These are phyloP conservation scores for Corapipo altera DNA, from an alignment of 2,113 vertebrate genomes.

Conservation along the genomic window DNA sequence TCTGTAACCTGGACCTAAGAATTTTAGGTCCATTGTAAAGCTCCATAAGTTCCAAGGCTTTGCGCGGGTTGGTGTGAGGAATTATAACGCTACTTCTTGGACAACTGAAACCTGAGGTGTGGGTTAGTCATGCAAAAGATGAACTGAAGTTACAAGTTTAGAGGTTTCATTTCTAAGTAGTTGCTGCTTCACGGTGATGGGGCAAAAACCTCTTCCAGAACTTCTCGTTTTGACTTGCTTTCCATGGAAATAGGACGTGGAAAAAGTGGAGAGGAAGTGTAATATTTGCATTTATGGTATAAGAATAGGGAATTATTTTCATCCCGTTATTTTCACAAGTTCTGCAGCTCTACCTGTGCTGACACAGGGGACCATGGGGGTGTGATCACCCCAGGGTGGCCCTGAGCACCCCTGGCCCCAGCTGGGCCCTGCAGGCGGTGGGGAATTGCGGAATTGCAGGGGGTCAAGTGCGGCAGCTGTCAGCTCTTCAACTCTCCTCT, in stretches of 20 bases:
- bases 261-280: neutral
- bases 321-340: neutral
- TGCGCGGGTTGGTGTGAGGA: neutral
- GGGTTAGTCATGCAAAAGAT: neutral
- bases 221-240: neutral
- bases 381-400: rapidly evolving
- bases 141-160: neutral
- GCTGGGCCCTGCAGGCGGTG: neutral
- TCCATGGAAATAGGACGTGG: neutral
- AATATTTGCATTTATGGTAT: neutral
- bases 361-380: neutral
- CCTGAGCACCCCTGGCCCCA: neutral
- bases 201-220: neutral
- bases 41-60: neutral
- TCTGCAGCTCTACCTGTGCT: neutral
- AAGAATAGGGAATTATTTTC: neutral
- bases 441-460: rapidly evolving
- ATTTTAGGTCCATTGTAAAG: neutral
- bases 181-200: neutral
- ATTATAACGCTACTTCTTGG: neutral
- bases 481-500: neutral
- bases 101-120: neutral
- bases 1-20: neutral
- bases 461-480: neutral
- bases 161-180: neutral